Evolutionary conservation across 2,113 vertebrate genomes (phyloP).

Genomic region (Gavialis gangeticus): DNA sequence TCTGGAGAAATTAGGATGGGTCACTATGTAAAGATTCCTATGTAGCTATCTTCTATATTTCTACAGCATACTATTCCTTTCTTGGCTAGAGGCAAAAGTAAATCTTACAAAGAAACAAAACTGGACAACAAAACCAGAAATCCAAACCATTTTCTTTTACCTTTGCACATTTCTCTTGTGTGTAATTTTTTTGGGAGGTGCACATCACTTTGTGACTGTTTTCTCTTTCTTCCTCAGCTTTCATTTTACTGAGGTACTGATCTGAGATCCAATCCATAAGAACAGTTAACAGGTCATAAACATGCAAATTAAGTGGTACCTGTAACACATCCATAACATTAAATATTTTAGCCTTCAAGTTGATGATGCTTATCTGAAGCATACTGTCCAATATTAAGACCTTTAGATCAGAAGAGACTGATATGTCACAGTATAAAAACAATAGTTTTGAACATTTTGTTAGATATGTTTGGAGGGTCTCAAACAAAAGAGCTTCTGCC

Average conservation of each 20-base stretch:
- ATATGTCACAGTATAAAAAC: not conserved
- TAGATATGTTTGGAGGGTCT: not conserved
- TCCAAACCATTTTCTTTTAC: slow-evolving; percentile 66
- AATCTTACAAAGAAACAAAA: not conserved
- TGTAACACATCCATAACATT: slow-evolving; percentile 60
- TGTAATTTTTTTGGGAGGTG: slow-evolving; percentile 51
- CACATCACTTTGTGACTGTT: slow-evolving; percentile 35
- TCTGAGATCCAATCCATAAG: slow-evolving; percentile 91
- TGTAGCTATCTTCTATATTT: no score
- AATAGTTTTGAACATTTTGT: not conserved
- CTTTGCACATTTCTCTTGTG: slow-evolving; percentile 86
- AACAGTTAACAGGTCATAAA: slow-evolving; percentile 81
- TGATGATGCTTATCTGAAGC: not conserved
- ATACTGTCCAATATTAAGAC: not conserved
- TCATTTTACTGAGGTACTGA: slow-evolving; percentile 73
- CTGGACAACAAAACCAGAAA: not conserved
- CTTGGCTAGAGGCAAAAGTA: no score
- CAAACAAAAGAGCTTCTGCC: no score
- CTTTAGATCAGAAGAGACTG: not conserved
- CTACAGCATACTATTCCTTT: no score
- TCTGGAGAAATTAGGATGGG: no score
- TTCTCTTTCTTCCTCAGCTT: slow-evolving; percentile 59
- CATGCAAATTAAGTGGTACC: slow-evolving; percentile 70
- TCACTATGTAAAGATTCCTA: no score
- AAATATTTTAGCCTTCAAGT: slow-evolving; percentile 1